Evolutionary conservation across 1,140 invertebrate genomes (phyloP), one percentile per base, ranked within the genome.

Genomic region (Rhizoglyphus robini): DNA sequence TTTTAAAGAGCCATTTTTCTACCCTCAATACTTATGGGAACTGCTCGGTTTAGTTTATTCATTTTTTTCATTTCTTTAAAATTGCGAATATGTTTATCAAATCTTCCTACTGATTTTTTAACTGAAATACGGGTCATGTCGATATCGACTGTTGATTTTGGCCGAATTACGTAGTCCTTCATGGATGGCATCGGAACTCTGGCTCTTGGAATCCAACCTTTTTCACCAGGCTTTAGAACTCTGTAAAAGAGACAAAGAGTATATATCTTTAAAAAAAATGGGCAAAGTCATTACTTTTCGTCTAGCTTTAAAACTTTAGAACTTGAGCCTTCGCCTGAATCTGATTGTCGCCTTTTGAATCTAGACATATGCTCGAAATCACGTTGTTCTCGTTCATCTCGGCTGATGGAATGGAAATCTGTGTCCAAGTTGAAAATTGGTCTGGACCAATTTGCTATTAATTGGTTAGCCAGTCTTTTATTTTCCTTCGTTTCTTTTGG

Each of bases 401-500:
- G 76, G 4, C 79, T 76, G 36, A 82, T 72, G 78, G 81, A 82
- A 80, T 92, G 94, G 74, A 94, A 96, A 77, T 99, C 92, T 23
- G 91, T 88, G 23, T 90, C 92, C 29, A 96, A 79, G 79, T 94
- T 96, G 75, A 97, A 98, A 68, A 97, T 96, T 3, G 93, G 93
- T 31, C 94, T 77, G 0, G 92, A 90, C 94, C 94, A 98, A 76
- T 95, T 89, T 59, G 88, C 94, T 63, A 99, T 98, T 59, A 99
- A 81, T 73, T 87, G 86, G 27, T 88, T 90, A 67, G 92, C 92
- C 54, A 84, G 81, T 72, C 89, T 86, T 74, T 88, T 88, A 77
- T 99, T 99, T 59, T 86, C 82, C 77, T 94, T 94, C 0, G 87
- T 88, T 81, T 99, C 96, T 77, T 89, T 91, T 0, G 96, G 95